Evolutionary conservation across 1,140 invertebrate genomes (phyloP).

Genomic region (Eciton burchellii): DNA sequence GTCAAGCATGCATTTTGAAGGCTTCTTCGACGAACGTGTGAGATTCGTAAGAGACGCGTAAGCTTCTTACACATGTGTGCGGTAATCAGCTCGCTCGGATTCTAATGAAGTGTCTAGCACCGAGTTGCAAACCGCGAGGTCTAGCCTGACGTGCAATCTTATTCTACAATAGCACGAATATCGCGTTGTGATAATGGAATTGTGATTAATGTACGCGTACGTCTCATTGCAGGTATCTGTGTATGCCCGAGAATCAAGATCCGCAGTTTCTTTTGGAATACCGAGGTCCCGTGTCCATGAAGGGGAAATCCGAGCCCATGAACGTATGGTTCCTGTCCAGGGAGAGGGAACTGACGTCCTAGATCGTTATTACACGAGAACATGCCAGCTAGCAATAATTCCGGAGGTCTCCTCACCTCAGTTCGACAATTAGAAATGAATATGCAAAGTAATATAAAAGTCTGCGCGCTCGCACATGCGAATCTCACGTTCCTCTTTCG

Average conservation of each 20-base stretch:
- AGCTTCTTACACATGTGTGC: background rate
- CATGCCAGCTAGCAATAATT: constrained; percentile 78
- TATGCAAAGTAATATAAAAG: background rate
- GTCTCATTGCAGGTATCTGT: constrained; percentile 90
- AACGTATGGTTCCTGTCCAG: constrained; percentile 96
- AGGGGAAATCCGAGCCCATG: constrained; percentile 98
- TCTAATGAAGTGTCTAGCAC: background rate
- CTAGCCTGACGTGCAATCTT: background rate
- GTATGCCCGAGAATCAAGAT: constrained; percentile 93
- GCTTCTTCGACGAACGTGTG: constrained; percentile 72
- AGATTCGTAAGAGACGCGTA: background rate
- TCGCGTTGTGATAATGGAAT: background rate
- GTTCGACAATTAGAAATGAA: background rate
- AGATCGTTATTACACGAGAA: constrained; percentile 65
- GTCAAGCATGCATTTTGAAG: constrained; percentile 72
- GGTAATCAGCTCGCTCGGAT: background rate
- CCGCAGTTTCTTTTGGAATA: constrained; percentile 94
- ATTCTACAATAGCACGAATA: background rate
- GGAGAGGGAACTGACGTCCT: constrained; percentile 81
- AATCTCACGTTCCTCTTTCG: constrained; percentile 21
- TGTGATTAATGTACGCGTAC: background rate
- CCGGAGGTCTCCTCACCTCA: constrained; percentile 41
- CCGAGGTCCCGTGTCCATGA: constrained; percentile 96
- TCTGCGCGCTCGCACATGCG: background rate
- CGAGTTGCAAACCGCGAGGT: background rate